phyloP scores from a whole-genome alignment of 2,113 vertebrate genomes.

The Martes martes region DNA sequence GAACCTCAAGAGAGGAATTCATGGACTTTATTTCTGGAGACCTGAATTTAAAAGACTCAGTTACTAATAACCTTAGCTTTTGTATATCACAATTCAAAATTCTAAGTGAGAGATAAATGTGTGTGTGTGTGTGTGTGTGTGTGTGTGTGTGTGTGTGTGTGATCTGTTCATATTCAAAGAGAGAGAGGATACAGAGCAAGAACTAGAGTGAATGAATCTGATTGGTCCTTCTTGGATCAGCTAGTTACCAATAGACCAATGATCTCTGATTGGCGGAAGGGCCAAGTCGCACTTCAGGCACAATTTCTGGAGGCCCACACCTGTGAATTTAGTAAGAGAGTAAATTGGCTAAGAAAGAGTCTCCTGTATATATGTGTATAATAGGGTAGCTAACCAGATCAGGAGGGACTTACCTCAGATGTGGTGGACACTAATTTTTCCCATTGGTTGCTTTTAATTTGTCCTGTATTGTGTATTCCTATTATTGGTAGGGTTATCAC shows the following conservation, averaged over 20 bases:
- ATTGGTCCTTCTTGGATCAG: not conserved
- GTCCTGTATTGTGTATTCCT: not conserved
- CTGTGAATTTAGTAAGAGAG: not conserved
- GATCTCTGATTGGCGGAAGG: not conserved
- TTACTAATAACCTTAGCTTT: not conserved
- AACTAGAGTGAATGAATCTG: not conserved
- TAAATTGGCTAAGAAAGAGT: not conserved
- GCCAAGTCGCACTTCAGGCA: not conserved
- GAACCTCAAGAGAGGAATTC: not conserved
- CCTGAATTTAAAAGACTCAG: not conserved
- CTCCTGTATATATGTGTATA: not conserved
- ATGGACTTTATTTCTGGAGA: not conserved
- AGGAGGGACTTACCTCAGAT: not conserved
- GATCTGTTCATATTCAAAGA: not conserved
- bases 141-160: not conserved
- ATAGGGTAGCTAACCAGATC: not conserved
- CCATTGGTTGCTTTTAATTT: not conserved
- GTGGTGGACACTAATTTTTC: not conserved
- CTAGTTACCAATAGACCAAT: not conserved
- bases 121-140: not conserved
- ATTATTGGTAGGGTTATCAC: not conserved
- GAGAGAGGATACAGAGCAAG: not conserved
- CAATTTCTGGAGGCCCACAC: not conserved
- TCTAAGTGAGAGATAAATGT: not conserved
- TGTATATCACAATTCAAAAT: constrained; percentile 2